These are phyloP conservation scores for Doryteuthis pealeii DNA, from an alignment of 1,140 invertebrate species.

Conservation along the genomic window DNA sequence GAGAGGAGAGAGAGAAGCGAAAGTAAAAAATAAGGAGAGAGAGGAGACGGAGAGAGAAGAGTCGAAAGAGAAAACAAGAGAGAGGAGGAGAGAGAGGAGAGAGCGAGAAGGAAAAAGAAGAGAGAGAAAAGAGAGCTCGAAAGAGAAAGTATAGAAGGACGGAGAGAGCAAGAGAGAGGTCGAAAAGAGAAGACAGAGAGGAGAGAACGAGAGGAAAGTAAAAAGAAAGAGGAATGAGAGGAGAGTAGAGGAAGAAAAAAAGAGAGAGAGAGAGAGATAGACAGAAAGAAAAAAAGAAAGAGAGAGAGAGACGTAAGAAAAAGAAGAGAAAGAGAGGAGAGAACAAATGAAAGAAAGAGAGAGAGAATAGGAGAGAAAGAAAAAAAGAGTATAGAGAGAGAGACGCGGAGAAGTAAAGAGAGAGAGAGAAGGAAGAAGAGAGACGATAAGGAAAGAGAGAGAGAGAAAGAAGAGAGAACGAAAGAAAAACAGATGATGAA, in stretches of 20 bases:
- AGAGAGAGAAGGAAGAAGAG: no score
- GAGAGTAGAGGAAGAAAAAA: not conserved
- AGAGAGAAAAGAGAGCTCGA: not conserved
- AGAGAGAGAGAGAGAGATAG: not conserved
- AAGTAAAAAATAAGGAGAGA: not conserved
- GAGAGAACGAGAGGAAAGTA: not conserved
- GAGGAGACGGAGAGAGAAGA: not conserved
- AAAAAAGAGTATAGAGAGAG: not conserved
- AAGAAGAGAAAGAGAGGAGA: no score
- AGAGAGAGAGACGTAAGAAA: not conserved
- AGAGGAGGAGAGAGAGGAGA: not conserved
- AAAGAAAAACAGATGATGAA: no score
- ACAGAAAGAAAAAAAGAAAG: not conserved
- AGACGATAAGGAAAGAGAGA: no score
- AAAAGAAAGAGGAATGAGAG: not conserved
- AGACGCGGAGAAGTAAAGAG: no score
- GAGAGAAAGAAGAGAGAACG: no score
- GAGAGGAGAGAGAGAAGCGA: not conserved
- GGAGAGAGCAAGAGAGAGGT: not conserved
- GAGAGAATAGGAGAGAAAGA: not conserved
- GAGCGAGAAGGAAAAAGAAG: not conserved
- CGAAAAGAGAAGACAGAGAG: not conserved
- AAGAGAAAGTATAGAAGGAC: not conserved
- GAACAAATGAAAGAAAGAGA: not conserved
- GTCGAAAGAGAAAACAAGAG: not conserved